phyloP scores from a whole-genome alignment of 2,113 vertebrate species.

The Uropsilus gracilis region DNA sequence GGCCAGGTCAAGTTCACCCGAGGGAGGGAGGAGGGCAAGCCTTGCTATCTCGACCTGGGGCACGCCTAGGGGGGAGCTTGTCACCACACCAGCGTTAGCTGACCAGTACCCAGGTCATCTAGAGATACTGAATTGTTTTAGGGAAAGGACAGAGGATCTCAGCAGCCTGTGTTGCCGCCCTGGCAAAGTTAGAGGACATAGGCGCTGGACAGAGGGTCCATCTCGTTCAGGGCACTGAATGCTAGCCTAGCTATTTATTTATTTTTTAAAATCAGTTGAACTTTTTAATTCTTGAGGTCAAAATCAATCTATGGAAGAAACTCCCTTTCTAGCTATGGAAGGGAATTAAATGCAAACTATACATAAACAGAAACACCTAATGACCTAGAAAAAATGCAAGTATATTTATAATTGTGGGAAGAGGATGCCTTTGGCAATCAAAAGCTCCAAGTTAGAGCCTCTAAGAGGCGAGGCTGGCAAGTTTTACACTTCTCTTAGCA shows the following conservation, averaged over 20 bases:
- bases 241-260: background rate
- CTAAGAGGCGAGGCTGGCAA: background rate
- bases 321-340: background rate
- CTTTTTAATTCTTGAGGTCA: background rate
- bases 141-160: background rate
- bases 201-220: background rate
- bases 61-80: background rate
- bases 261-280: background rate
- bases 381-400: background rate
- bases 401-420: background rate
- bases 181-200: fast-evolving
- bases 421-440: background rate
- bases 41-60: background rate
- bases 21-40: background rate
- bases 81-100: background rate
- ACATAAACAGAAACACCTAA: background rate
- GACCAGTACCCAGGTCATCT: background rate
- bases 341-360: background rate
- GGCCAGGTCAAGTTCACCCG: background rate
- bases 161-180: background rate
- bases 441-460: background rate
- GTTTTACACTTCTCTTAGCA: background rate
- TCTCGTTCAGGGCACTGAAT: background rate
- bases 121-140: background rate
- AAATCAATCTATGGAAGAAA: too few relatives aligned